These are phyloP conservation scores for Caranx ignobilis DNA, from an alignment of 2,113 vertebrate species.

Conservation along the genomic window DNA sequence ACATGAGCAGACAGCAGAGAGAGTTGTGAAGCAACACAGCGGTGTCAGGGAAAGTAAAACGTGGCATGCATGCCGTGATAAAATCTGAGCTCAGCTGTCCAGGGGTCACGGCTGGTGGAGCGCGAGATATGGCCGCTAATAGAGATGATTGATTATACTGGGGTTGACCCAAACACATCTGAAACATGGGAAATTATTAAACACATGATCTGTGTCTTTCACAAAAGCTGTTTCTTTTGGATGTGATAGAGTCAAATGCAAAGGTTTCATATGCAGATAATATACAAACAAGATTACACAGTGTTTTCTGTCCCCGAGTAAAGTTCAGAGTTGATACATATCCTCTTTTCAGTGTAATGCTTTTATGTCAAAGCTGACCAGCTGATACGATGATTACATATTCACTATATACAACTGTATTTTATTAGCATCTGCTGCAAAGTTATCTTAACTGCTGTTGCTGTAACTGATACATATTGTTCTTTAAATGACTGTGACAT, in stretches of 20 bases:
- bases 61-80: constrained; percentile 64
- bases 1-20: constrained; percentile 57
- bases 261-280: constrained; percentile 64
- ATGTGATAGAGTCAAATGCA: constrained; percentile 44
- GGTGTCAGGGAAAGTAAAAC: constrained; percentile 70
- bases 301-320: constrained; percentile 48
- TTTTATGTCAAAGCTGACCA: background rate
- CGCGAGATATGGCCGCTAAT: constrained; percentile 79
- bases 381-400: constrained; percentile 11
- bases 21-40: constrained; percentile 47
- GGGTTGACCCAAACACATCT: constrained; percentile 51
- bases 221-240: constrained; percentile 44
- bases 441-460: background rate
- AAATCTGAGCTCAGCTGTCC: constrained; percentile 80
- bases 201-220: constrained; percentile 66
- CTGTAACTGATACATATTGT: background rate
- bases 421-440: background rate
- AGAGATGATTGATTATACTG: constrained; percentile 80
- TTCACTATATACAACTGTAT: constrained; percentile 23
- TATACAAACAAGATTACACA: constrained; percentile 63
- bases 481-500: background rate
- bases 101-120: constrained; percentile 77
- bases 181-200: constrained; percentile 75
- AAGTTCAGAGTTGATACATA: constrained; percentile 67
- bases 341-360: constrained; percentile 32